A percentile compares a stretch with the other conserved stretches of the same genome.
phyloP scores from a whole-genome alignment of 2,797 vertebrate species.

The Notolabrus celidotus region DNA sequence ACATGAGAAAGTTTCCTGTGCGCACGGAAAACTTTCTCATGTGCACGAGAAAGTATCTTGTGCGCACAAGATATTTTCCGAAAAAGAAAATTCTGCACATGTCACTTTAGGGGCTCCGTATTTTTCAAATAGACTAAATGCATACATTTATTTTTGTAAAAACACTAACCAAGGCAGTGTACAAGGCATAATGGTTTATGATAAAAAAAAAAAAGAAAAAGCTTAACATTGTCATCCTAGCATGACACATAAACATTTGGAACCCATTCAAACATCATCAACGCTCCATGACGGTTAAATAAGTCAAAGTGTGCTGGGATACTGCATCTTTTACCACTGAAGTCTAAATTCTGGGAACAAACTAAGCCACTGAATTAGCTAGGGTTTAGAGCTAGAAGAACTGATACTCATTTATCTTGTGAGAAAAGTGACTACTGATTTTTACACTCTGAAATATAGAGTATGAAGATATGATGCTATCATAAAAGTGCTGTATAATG shows the following conservation, averaged over 20 bases:
- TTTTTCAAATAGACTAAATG: slow-evolving; percentile 9
- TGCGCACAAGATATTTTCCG: no score
- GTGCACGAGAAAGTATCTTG: no score
- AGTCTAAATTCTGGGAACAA: slow-evolving; percentile 44
- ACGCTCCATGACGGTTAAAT: slow-evolving; percentile 59
- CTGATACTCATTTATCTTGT: neutral
- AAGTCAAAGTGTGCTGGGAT: slow-evolving; percentile 77
- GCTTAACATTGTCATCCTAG: slow-evolving; percentile 62
- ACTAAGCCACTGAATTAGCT: slow-evolving; percentile 24
- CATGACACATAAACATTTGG: slow-evolving; percentile 67
- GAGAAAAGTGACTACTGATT: slow-evolving; percentile 14
- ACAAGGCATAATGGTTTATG: slow-evolving; percentile 24
- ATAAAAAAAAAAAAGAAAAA: no score
- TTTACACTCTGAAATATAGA: neutral
- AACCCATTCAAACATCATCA: slow-evolving; percentile 66
- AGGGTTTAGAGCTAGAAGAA: slow-evolving; percentile 15
- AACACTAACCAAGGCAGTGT: slow-evolving; percentile 4
- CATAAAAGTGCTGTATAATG: neutral
- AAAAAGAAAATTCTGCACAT: no score
- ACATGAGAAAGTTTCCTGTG: no score
- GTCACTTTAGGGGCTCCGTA: no score
- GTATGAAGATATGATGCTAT: slow-evolving; percentile 10
- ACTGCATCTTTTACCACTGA: slow-evolving; percentile 85
- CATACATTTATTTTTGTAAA: neutral
- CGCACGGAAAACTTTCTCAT: no score